Base-by-base conservation (phyloP, 2,797 vertebrate species). In the Denticeps clupeoides region DNA sequence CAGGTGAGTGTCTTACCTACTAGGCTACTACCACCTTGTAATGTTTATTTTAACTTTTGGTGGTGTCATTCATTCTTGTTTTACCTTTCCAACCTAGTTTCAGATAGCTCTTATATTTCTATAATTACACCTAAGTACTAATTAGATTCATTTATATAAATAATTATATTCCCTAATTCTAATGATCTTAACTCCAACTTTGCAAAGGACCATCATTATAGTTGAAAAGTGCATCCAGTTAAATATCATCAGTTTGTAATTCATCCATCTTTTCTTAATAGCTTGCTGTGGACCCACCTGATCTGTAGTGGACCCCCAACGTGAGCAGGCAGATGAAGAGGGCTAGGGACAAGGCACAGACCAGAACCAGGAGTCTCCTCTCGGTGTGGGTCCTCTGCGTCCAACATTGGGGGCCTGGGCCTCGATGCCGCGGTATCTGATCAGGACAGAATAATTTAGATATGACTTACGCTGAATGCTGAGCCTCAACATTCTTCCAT, bases 291-390 rank as follows among this genome's bases (percentile, higher is more conserved):
- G n/a, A 7, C 3, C 89, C 79, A 98, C 94, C 69, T 61, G 79
- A 73, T 65, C 49, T 79, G 73, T 92, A 93, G 75, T 90, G 89
- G 58, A 93, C 57, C 15, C 83, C 65, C 10, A 90, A 69, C 0
- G 80, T 75, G 47, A 89, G 63, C 51, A 93, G 51, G 21, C 82
- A 87, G 2, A 86, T 69, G 11, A 82, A 67, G 41, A 97, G 65
- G 33, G 81, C 73, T 0, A 72, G 42, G 0, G 56, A 77, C 55
- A 95, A 64, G 7, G 82, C 9, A 0, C 63, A 81, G 51, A 84
- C 69, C 31, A 89, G 26, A 5, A 82, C 57, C 60, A 89, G 41
- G 6, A 96, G 83, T 58, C 62, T 79, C 69, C 75, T 88, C 80
- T 97, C 91, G 0, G 64, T 6, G 0, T 37, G 74, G 0, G 86